phyloP scores from a whole-genome alignment of 1,140 invertebrate genomes.

The Seison nebaliae region DNA sequence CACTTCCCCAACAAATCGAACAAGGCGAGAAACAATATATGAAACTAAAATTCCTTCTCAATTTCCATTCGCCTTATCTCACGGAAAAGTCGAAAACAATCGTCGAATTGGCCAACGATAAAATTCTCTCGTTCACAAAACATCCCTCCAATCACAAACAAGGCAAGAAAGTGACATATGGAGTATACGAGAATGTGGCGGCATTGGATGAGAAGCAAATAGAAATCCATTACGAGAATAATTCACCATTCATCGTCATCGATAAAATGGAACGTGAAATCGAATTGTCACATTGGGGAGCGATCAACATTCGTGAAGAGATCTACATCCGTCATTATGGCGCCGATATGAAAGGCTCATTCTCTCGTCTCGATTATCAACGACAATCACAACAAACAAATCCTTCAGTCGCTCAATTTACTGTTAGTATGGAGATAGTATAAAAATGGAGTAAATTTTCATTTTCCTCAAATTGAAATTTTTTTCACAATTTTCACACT shows the following conservation, averaged over 20 bases:
- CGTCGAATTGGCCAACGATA: constrained; percentile 44
- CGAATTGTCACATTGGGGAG: constrained; percentile 95
- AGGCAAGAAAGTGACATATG: constrained; percentile 53
- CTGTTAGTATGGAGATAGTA: constrained; percentile 1
- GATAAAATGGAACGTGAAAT: constrained; percentile 54
- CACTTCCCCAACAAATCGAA: constrained; percentile 56
- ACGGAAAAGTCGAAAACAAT: constrained; percentile 50
- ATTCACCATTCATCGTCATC: constrained; percentile 70
- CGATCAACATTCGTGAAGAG: constrained; percentile 79
- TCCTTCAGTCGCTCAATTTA: constrained; percentile 17
- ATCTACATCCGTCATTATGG: constrained; percentile 70
- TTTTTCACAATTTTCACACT: too few relatives aligned
- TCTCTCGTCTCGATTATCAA: constrained; percentile 70
- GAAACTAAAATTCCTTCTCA: constrained; percentile 51
- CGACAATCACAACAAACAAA: constrained; percentile 67
- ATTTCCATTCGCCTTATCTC: constrained; percentile 52
- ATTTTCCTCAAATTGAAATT: neutral
- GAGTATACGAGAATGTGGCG: constrained; percentile 49
- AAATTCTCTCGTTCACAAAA: constrained; percentile 50
- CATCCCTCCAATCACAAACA: constrained; percentile 54
- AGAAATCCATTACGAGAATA: constrained; percentile 74
- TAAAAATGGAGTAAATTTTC: neutral
- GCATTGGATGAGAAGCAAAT: constrained; percentile 39
- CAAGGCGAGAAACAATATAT: constrained; percentile 80
- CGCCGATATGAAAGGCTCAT: constrained; percentile 68